Percentiles rank a stretch among this genome's conserved stretches.
Evolutionary conservation across 2,888 invertebrate species (phyloP).

Genomic region (Gastrophysa polygoni): DNA sequence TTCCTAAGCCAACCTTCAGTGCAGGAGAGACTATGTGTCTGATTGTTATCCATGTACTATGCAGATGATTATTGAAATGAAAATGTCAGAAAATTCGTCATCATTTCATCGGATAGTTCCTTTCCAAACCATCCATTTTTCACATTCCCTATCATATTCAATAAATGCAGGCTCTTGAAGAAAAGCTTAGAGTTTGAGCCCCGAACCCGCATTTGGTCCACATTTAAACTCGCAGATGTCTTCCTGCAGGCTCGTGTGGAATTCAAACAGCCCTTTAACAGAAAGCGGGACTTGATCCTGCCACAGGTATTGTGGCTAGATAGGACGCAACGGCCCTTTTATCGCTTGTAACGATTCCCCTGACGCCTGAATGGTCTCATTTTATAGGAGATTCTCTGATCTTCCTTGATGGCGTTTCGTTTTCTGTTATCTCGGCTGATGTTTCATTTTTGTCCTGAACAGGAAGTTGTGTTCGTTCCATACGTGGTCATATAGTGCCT

Average conservation of each 20-base stretch:
- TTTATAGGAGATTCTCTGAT: constrained; percentile 31
- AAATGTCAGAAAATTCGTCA: too few relatives aligned
- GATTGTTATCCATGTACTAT: too few relatives aligned
- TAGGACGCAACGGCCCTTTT: constrained; percentile 37
- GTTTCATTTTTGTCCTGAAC: constrained; percentile 26
- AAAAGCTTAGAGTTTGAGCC: neutral
- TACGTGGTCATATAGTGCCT: too few relatives aligned
- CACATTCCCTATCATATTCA: neutral
- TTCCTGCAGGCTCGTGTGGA: constrained; percentile 34
- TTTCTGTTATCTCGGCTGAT: constrained; percentile 26
- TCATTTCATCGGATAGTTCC: too few relatives aligned
- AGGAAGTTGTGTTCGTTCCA: constrained; percentile 9
- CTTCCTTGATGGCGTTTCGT: constrained; percentile 21
- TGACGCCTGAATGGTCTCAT: constrained; percentile 45
- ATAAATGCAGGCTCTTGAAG: neutral
- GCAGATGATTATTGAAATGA: too few relatives aligned
- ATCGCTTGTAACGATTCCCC: constrained; percentile 43
- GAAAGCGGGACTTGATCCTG: constrained; percentile 42
- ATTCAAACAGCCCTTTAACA: constrained; percentile 44
- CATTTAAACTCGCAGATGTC: constrained; percentile 9
- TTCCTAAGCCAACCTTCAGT: too few relatives aligned
- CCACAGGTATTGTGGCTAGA: constrained; percentile 44
- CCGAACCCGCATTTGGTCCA: constrained; percentile 3
- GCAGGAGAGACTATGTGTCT: too few relatives aligned
- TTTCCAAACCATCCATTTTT: neutral